Percentiles rank a stretch among this genome's conserved stretches.
These are phyloP conservation scores for Platyscapa corneri DNA, from an alignment of 1,140 invertebrate species.

Conservation along the genomic window DNA sequence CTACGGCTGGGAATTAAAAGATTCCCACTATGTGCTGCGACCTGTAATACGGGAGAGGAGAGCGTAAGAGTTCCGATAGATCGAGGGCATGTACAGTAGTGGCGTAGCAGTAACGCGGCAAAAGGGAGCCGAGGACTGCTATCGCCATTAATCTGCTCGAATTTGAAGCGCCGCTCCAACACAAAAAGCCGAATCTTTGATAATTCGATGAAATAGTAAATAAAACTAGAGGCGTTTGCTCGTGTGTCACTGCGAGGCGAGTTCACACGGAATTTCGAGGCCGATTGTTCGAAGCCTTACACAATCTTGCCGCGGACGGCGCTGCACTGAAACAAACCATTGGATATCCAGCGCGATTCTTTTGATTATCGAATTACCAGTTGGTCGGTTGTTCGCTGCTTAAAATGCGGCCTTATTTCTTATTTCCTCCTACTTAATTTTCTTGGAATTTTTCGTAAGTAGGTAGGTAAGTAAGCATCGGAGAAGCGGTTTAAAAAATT, in stretches of 20 bases:
- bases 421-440: neutral
- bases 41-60: neutral
- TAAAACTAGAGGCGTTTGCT: neutral
- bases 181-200: neutral
- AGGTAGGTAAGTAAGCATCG: neutral
- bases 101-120: neutral
- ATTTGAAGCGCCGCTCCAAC: neutral
- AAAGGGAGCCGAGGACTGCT: neutral
- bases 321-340: no score
- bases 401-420: neutral
- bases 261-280: neutral
- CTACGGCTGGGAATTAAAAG: slow-evolving; percentile 22
- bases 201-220: neutral
- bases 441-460: neutral
- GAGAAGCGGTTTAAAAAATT: neutral
- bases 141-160: slow-evolving; percentile 7
- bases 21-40: neutral
- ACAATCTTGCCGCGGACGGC: no score
- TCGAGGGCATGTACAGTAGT: neutral
- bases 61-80: slow-evolving; percentile 9
- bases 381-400: no score
- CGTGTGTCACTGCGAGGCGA: neutral
- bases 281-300: no score
- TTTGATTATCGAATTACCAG: neutral
- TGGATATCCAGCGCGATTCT: no score